Percentiles rank a stretch among this genome's conserved stretches.
Evolutionary conservation across 1,140 invertebrate genomes (phyloP).

Genomic region (Dinothrombium tinctorium): DNA sequence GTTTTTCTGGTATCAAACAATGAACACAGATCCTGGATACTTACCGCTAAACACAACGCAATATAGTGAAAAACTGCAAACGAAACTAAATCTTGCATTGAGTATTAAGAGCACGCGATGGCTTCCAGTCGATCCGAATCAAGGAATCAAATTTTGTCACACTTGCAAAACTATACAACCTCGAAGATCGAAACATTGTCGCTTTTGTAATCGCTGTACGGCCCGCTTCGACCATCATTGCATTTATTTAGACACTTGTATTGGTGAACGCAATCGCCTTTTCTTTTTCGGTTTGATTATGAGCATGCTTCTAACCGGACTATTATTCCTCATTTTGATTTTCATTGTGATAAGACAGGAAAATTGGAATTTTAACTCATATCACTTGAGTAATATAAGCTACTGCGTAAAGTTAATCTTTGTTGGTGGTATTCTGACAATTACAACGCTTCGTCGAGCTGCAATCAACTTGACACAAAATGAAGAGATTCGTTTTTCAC

Average conservation of each 20-base stretch:
- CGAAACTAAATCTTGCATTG: neutral
- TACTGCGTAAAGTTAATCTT: slow-evolving; percentile 3
- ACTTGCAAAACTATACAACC: slow-evolving; percentile 66
- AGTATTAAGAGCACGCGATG: neutral
- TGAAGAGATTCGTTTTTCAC: slow-evolving; percentile 75
- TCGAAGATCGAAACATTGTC: slow-evolving; percentile 65
- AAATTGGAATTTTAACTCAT: neutral
- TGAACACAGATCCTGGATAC: slow-evolving; percentile 64
- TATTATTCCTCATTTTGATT: neutral
- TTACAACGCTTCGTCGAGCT: slow-evolving; percentile 40
- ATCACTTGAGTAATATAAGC: neutral
- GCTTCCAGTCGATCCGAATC: neutral
- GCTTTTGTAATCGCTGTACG: slow-evolving; percentile 71
- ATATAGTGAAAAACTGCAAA: slow-evolving; percentile 34
- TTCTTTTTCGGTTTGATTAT: slow-evolving; percentile 3
- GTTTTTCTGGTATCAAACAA: neutral
- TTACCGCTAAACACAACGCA: slow-evolving; percentile 63
- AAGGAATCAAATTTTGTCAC: slow-evolving; percentile 36
- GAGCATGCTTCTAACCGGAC: neutral
- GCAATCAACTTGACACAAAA: slow-evolving; percentile 80
- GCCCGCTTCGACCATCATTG: slow-evolving; percentile 84
- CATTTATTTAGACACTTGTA: slow-evolving; percentile 81
- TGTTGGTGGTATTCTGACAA: neutral
- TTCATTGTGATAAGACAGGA: neutral
- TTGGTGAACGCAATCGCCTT: slow-evolving; percentile 40